These are phyloP conservation scores for Stenoptilia bipunctidactyla DNA, from an alignment of 2,888 invertebrate genomes.

Conservation along the genomic window DNA sequence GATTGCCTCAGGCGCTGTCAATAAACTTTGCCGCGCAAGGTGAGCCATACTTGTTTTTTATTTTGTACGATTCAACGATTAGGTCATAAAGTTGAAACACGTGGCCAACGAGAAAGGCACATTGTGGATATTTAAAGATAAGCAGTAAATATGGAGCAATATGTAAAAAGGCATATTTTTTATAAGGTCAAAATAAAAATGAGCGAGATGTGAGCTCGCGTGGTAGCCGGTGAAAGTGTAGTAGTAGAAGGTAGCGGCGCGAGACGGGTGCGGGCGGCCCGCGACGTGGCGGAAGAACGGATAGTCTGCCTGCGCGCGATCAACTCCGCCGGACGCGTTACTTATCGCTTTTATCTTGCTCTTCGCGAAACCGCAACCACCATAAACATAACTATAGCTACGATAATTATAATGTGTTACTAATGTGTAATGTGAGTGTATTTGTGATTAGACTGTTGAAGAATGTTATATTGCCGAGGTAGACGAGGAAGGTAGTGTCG, in stretches of 20 bases:
- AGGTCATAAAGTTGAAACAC: slow-evolving; percentile 11
- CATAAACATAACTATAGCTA: neutral
- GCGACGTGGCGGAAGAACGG: slow-evolving; percentile 57
- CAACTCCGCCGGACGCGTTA: neutral
- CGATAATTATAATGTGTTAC: neutral
- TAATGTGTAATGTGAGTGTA: slow-evolving; percentile 6
- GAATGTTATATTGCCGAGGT: slow-evolving; percentile 44
- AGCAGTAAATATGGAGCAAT: too few relatives aligned
- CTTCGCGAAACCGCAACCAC: slow-evolving; percentile 11
- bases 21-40: slow-evolving; percentile 62
- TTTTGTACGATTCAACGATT: slow-evolving; percentile 27
- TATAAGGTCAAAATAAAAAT: slow-evolving; percentile 43
- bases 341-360: neutral
- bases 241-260: slow-evolving; percentile 58
- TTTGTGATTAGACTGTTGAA: slow-evolving; percentile 24
- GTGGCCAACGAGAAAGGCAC: slow-evolving; percentile 7
- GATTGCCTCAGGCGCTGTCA: slow-evolving; percentile 58
- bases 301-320: neutral
- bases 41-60: slow-evolving; percentile 33
- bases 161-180: too few relatives aligned
- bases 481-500: slow-evolving; percentile 38
- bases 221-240: slow-evolving; percentile 62
- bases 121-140: neutral
- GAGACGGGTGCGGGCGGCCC: slow-evolving; percentile 55
- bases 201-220: slow-evolving; percentile 37